Conservation (phyloP, 23 tunicate species). For the Halocynthia roretzi region DNA sequence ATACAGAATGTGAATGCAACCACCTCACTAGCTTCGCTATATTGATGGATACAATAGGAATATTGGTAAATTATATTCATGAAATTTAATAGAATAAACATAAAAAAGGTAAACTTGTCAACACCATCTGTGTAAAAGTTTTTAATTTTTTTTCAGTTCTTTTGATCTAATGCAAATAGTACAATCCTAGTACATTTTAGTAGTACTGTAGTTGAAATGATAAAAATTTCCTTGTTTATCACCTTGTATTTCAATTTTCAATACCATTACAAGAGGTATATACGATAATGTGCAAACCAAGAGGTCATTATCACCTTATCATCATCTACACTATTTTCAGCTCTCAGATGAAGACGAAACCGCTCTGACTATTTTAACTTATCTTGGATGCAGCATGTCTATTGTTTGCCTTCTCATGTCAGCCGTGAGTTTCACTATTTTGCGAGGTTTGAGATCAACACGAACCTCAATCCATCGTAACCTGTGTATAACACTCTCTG, state of each 20-base stretch:
- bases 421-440: conserved; percentile 28
- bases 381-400: conserved; percentile 48
- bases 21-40: conserved; percentile 69
- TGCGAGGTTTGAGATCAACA: conserved; percentile 29
- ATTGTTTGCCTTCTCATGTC: conserved; percentile 33
- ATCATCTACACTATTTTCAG: no score
- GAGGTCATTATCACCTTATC: background rate
- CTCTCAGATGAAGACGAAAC: conserved; percentile 19
- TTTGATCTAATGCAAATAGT: no score
- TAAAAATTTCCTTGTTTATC: no score
- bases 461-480: conserved; percentile 56
- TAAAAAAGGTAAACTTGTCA: no score
- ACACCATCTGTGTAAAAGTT: no score
- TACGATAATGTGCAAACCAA: background rate
- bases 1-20: conserved; percentile 55
- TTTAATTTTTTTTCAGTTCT: no score
- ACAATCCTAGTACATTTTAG: no score
- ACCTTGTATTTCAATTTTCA: background rate
- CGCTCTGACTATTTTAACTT: conserved; percentile 31
- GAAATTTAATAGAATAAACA: no score
- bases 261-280: no score
- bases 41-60: conserved; percentile 61
- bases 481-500: conserved; percentile 24
- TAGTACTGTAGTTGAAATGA: background rate
- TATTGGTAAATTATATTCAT: conserved; percentile 26